Conservation (phyloP, 2,888 invertebrate species). For the Mesochorus sp. region DNA sequence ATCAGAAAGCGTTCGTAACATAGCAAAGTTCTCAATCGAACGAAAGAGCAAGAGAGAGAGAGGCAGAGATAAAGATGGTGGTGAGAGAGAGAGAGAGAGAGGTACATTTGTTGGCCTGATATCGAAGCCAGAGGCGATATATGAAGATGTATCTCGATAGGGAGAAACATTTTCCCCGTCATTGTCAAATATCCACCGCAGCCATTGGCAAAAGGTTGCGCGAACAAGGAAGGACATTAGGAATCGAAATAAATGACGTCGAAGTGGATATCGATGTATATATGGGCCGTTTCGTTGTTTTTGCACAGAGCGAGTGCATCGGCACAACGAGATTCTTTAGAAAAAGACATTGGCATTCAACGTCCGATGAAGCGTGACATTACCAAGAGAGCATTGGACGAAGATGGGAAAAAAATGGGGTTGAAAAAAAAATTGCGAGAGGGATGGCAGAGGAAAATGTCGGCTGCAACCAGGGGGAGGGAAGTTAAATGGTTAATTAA, state of each 20-base stretch:
- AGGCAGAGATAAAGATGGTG: constrained; percentile 1
- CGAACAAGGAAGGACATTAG: constrained; percentile 22
- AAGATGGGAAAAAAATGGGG: neutral
- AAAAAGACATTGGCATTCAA: neutral
- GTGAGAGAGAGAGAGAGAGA: neutral
- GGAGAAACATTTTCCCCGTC: constrained; percentile 36
- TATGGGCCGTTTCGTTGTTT: too few species aligned
- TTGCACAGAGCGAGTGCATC: neutral
- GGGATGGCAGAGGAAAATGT: neutral
- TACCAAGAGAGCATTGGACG: neutral
- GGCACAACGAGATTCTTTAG: neutral
- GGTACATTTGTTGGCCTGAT: constrained; percentile 52
- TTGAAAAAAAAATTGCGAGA: neutral
- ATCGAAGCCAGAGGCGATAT: constrained; percentile 44
- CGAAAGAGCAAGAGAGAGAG: constrained; percentile 2
- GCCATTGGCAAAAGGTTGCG: constrained; percentile 21
- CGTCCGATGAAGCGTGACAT: neutral
- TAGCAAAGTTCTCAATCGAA: constrained; percentile 39
- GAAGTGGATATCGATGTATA: neutral
- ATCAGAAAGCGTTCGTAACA: constrained; percentile 38
- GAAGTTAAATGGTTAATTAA: neutral
- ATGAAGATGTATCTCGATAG: constrained; percentile 33
- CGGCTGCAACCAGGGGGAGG: too few species aligned
- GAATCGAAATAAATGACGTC: constrained; percentile 13
- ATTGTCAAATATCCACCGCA: constrained; percentile 7